Conservation (phyloP, 2,888 invertebrate genomes). For the Helleia helle region DNA sequence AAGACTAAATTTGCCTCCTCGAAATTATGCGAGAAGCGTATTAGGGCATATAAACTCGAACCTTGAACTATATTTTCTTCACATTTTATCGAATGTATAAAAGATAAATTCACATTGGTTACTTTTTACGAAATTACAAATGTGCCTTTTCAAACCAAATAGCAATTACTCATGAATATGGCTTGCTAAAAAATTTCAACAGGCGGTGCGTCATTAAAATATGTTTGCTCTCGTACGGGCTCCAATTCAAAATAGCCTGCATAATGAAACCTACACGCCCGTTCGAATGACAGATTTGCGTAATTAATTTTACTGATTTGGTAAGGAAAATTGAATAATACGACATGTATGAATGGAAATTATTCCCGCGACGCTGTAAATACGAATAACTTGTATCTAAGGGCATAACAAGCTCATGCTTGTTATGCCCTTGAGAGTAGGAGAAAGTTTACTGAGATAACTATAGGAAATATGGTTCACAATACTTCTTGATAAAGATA, state of each 20-base stretch:
- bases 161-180: conserved; percentile 2
- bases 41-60: too few relatives aligned
- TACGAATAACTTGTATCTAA: too few relatives aligned
- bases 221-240: not conserved
- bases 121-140: not conserved
- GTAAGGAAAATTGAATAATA: conserved; percentile 3
- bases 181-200: conserved; percentile 7
- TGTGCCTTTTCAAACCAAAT: conserved; percentile 1
- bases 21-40: too few relatives aligned
- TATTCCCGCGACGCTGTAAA: not conserved
- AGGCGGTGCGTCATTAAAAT: conserved; percentile 9
- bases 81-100: too few relatives aligned
- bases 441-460: too few relatives aligned
- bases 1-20: too few relatives aligned
- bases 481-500: too few relatives aligned
- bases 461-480: too few relatives aligned
- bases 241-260: conserved; percentile 8
- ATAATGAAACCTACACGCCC: conserved; percentile 7
- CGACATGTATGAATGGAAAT: not conserved
- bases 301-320: conserved; percentile 3
- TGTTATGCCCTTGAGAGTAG: too few relatives aligned
- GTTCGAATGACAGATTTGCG: conserved; percentile 7
- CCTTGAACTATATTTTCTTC: too few relatives aligned
- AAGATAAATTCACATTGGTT: too few relatives aligned
- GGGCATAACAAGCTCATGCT: too few relatives aligned